phyloP scores from a whole-genome alignment of 2,888 invertebrate species.

The Capitulum mitella region DNA sequence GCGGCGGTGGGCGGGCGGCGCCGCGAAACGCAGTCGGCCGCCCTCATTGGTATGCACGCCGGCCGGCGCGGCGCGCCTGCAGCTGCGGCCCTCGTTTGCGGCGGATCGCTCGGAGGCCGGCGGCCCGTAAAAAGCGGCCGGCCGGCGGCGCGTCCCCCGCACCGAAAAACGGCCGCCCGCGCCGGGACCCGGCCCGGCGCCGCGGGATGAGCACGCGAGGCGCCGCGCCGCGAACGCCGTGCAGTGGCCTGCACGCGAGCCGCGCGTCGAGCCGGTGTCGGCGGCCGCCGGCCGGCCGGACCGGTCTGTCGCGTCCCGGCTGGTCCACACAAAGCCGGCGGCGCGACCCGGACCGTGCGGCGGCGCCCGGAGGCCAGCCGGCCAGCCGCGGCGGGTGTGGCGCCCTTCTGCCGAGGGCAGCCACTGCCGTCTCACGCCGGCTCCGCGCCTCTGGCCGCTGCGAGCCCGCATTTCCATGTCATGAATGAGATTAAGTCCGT shows the following conservation, averaged over 20 bases:
- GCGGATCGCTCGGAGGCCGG: not conserved
- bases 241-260: no score
- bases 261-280: no score
- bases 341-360: no score
- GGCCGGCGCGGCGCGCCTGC: not conserved
- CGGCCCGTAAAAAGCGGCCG: not conserved
- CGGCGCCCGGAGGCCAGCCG: no score
- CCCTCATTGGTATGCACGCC: not conserved
- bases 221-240: not conserved
- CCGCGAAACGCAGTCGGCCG: not conserved
- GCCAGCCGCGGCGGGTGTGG: no score
- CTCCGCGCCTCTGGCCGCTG: not conserved
- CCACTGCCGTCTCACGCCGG: not conserved
- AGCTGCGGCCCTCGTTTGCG: not conserved
- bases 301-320: no score
- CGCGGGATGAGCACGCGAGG: not conserved
- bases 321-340: no score
- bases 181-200: not conserved
- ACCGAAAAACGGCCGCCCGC: not conserved
- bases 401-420: not conserved
- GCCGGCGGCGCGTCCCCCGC: not conserved
- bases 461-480: constrained; percentile 4
- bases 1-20: not conserved
- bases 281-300: no score
- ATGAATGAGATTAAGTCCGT: constrained; percentile 4